A percentile compares a stretch with the other conserved stretches of the same genome.
phyloP scores from a whole-genome alignment of 1,140 invertebrate genomes.

The Acromyrmex heyeri region DNA sequence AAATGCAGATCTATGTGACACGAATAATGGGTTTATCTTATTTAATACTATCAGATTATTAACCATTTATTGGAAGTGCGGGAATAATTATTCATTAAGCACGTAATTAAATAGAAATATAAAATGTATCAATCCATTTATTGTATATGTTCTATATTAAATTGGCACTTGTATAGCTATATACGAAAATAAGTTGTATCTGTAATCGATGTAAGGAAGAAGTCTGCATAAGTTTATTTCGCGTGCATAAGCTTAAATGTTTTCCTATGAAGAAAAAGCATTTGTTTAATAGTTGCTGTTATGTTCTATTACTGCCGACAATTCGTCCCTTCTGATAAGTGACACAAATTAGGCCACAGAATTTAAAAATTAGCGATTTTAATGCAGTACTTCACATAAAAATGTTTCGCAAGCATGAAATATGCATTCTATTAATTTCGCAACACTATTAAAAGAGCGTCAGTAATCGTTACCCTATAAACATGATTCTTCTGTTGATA shows the following conservation, averaged over 20 bases:
- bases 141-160: constrained; percentile 52
- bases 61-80: constrained; percentile 33
- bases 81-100: constrained; percentile 51
- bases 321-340: constrained; percentile 20
- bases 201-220: constrained; percentile 53
- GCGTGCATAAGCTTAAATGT: constrained; percentile 20
- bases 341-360: constrained; percentile 37
- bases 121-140: constrained; percentile 51
- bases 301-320: constrained; percentile 22
- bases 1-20: constrained; percentile 37
- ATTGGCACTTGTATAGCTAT: constrained; percentile 68
- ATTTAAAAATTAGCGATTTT: constrained; percentile 64
- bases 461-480: constrained; percentile 5
- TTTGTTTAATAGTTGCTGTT: constrained; percentile 14
- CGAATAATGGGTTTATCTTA: constrained; percentile 29
- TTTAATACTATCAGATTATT: constrained; percentile 48
- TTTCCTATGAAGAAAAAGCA: not conserved
- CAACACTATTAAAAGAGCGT: constrained; percentile 40
- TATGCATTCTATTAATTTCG: constrained; percentile 41
- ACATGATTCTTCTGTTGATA: constrained; percentile 24
- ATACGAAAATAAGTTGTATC: constrained; percentile 53
- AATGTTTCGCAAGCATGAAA: constrained; percentile 43
- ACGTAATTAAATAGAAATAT: constrained; percentile 56
- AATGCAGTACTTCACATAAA: constrained; percentile 71
- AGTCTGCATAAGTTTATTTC: constrained; percentile 29